phyloP scores from a whole-genome alignment of 1,140 invertebrate species.

The Helicoverpa armigera region DNA sequence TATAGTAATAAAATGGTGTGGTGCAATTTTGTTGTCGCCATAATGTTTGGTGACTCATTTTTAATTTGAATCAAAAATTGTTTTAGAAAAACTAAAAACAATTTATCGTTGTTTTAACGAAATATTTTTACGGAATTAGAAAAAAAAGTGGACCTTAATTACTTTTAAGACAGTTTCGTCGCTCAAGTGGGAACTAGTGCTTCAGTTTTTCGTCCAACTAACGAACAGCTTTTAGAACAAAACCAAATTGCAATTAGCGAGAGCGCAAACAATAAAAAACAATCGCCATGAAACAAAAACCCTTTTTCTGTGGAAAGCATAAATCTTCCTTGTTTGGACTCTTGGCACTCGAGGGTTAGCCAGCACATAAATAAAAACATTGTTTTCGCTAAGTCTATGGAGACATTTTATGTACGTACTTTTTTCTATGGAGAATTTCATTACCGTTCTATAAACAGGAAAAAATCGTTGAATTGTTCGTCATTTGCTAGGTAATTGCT shows the following conservation, averaged over 20 bases:
- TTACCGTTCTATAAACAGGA: too few relatives aligned
- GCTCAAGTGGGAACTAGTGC: background rate
- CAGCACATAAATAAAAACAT: slow-evolving; percentile 59
- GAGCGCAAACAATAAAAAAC: slow-evolving; percentile 51
- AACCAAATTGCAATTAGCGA: slow-evolving; percentile 67
- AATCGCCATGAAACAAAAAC: slow-evolving; percentile 58
- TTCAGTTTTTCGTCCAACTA: background rate
- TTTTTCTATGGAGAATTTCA: background rate
- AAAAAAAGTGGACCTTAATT: too few relatives aligned
- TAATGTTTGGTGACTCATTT: background rate
- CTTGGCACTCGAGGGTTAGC: slow-evolving; percentile 63
- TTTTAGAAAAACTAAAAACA: too few relatives aligned
- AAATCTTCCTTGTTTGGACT: slow-evolving; percentile 70
- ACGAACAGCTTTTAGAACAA: slow-evolving; percentile 32
- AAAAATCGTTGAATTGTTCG: too few relatives aligned
- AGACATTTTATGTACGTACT: slow-evolving; percentile 34
- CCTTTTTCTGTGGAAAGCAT: slow-evolving; percentile 64
- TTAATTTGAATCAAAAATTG: too few relatives aligned
- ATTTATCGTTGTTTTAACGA: too few relatives aligned
- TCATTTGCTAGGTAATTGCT: too few relatives aligned
- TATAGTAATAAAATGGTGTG: background rate
- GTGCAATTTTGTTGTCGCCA: background rate
- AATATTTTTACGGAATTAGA: too few relatives aligned
- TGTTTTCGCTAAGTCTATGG: slow-evolving; percentile 57
- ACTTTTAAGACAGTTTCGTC: too few relatives aligned